phyloP scores from a whole-genome alignment of 2,888 invertebrate species.

The Eupithecia abbreviata region DNA sequence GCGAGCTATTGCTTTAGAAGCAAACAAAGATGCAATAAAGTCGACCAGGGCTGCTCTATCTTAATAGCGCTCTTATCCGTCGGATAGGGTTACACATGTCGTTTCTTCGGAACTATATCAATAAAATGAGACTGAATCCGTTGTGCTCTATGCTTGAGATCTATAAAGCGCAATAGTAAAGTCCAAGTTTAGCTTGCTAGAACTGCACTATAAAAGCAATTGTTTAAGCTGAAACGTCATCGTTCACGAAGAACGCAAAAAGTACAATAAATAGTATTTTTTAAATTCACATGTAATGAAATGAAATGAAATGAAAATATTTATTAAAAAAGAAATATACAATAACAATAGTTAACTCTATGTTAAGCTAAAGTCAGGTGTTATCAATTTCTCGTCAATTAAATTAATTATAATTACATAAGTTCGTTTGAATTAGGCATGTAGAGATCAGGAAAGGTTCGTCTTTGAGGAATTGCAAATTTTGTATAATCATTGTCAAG shows the following conservation, averaged over 20 bases:
- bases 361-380: too few species aligned
- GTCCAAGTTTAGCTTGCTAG: not conserved
- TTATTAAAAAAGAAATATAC: too few species aligned
- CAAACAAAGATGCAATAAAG: constrained; percentile 81
- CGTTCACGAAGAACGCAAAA: not conserved
- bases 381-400: too few species aligned
- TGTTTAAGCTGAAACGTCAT: not conserved
- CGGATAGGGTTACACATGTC: constrained; percentile 70
- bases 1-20: constrained; percentile 65
- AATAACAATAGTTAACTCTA: too few species aligned
- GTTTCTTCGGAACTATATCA: constrained; percentile 42
- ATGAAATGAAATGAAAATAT: too few species aligned
- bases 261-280: not conserved
- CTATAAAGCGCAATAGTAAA: not conserved
- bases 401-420: too few species aligned
- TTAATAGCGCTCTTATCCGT: constrained; percentile 70
- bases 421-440: too few species aligned
- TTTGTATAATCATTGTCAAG: too few species aligned
- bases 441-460: too few species aligned
- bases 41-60: constrained; percentile 59
- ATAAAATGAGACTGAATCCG: constrained; percentile 14
- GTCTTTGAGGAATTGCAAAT: too few species aligned
- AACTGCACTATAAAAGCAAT: not conserved
- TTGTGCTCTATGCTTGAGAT: not conserved
- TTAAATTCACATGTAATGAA: too few species aligned